These are phyloP conservation scores for Tychaedon coryphoeus DNA, from an alignment of 2,113 vertebrate species.

Conservation along the genomic window DNA sequence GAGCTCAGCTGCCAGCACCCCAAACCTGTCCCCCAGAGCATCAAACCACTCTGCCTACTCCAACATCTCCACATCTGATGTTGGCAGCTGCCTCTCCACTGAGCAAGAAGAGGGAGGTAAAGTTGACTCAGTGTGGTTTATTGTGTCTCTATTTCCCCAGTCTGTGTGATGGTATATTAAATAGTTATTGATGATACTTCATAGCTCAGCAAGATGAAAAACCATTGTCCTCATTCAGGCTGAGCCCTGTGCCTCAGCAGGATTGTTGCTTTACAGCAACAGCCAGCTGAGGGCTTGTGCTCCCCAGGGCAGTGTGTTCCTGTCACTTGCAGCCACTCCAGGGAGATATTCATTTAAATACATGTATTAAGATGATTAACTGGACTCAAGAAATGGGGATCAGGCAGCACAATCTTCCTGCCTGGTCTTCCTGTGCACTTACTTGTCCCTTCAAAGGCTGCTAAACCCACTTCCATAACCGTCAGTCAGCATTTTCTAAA, in stretches of 20 bases:
- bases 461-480: neutral
- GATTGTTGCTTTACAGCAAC: neutral
- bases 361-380: accelerated
- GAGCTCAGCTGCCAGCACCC: conserved; percentile 89
- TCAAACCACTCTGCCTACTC: conserved; percentile 88
- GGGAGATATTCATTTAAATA: neutral
- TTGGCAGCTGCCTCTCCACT: conserved; percentile 73
- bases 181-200: neutral
- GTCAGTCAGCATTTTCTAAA: neutral
- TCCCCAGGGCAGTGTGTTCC: neutral
- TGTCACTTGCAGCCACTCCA: neutral
- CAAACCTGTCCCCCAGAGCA: conserved; percentile 85
- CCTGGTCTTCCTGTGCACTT: neutral
- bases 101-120: conserved; percentile 90
- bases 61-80: conserved; percentile 81
- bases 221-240: neutral
- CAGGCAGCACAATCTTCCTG: neutral
- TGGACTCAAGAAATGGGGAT: neutral
- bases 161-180: neutral
- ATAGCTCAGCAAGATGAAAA: neutral
- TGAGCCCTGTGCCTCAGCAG: neutral
- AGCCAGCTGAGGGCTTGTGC: neutral
- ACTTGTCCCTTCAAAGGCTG: neutral
- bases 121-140: neutral
- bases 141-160: neutral